Percentiles rank a stretch among this genome's conserved stretches.
phyloP scores from a whole-genome alignment of 92 coral and sea anemone species.

The Bergia sp. region DNA sequence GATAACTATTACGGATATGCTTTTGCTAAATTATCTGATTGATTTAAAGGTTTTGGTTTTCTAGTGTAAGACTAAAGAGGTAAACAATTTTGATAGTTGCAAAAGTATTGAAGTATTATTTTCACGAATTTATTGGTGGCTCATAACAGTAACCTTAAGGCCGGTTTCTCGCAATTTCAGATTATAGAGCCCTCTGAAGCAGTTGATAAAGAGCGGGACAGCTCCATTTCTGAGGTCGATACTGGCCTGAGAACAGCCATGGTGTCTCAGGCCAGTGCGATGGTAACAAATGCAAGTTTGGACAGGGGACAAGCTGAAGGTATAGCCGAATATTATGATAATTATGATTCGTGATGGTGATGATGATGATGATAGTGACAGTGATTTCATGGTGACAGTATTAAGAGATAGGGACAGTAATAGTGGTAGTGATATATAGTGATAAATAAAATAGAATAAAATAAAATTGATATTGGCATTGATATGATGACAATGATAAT shows the following conservation, averaged over 20 bases:
- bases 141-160: no score
- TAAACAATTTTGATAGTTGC: no score
- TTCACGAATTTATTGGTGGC: no score
- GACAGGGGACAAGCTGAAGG: constrained; percentile 55
- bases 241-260: constrained; percentile 52
- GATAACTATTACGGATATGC: no score
- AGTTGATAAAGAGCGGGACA: constrained; percentile 64
- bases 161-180: constrained; percentile 17
- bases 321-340: neutral
- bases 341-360: neutral
- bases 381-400: neutral
- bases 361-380: neutral
- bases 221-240: constrained; percentile 62
- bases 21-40: no score
- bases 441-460: no score
- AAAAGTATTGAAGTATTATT: no score
- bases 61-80: no score
- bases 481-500: neutral
- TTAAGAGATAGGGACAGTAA: neutral
- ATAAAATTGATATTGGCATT: neutral
- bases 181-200: constrained; percentile 38
- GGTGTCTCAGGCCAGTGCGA: constrained; percentile 70
- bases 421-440: neutral
- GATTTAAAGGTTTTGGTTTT: no score
- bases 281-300: constrained; percentile 21